Base-by-base conservation (phyloP, 1,140 invertebrate genomes). In the Drosophila nikananu region DNA sequence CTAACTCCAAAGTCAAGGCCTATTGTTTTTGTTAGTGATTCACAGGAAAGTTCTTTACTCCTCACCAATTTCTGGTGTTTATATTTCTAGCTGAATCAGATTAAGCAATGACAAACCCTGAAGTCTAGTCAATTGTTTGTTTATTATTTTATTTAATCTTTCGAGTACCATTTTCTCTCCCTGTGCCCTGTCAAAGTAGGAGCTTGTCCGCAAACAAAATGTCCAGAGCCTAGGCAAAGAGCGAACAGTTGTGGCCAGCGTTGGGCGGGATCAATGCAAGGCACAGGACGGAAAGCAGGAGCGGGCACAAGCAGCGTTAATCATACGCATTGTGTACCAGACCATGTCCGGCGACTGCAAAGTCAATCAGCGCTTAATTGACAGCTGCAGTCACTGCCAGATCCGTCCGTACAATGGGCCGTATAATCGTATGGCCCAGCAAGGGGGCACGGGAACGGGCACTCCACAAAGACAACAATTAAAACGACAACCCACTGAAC, bases 311-410 rank as follows among this genome's bases (percentile, higher is more conserved):
- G 32, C 52, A 61, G 65, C 80, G 84, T 87, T 87, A 87, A 89
- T 83, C 83, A 87, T 89, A 87, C 83, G 84, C 84, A 87, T 57
- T 68, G 77, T 83, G 51, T 51, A 59, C 62, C 76, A 71, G 73
- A 66, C 60, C 80, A 49, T 73, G 70, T 67, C 42, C 66, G 30
- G 55, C 21, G 51, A 62, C 60, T 71, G 64, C 35, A 84, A 89
- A 89, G 84, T 87, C 84, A 87, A 89, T 89, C 84, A 89, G 84
- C 81, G 84, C 39, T 70, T 78, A 89, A 87, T 89, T 89, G 83
- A 87, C 83, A 89, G 84, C 68, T 78, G 84, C 84, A 89, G 68
- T 78, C 81, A 78, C 59, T 63, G 61, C 64, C 70, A 83, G 77
- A 42, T 57, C 44, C n/a, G 42, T 23, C 51, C 44, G 30, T 23